Conservation (phyloP, 2,113 vertebrate species). For the Brachyhypopomus occidentalis region DNA sequence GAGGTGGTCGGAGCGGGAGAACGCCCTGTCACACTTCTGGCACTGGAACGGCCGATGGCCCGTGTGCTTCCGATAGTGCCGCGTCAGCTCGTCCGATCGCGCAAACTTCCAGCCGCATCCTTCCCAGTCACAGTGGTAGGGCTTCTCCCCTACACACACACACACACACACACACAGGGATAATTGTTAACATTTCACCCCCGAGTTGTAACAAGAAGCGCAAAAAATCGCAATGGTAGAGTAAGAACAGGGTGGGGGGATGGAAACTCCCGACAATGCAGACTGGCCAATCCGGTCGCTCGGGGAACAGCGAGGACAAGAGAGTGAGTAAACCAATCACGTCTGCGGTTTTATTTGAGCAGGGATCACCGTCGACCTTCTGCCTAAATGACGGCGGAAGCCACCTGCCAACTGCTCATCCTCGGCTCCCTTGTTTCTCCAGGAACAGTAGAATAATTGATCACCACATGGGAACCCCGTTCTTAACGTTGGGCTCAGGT, state of each 20-base stretch:
- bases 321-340: constrained; percentile 48
- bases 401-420: constrained; percentile 59
- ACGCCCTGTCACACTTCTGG: constrained; percentile 95
- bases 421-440: neutral
- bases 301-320: constrained; percentile 22
- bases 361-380: constrained; percentile 67
- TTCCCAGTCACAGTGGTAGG: constrained; percentile 99
- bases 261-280: constrained; percentile 38
- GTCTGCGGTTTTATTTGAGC: constrained; percentile 61
- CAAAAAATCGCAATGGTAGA: too few species aligned
- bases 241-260: neutral
- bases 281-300: constrained; percentile 62
- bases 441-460: too few species aligned
- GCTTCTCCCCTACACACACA: constrained; percentile 88
- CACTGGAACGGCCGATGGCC: constrained; percentile 98
- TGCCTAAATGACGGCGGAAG: constrained; percentile 49
- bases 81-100: constrained; percentile 96
- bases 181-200: constrained; percentile 56
- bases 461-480: too few species aligned
- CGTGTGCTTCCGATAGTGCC: constrained; percentile 98
- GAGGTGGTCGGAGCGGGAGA: constrained; percentile 97
- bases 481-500: too few species aligned
- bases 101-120: constrained; percentile 99
- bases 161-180: constrained; percentile 51
- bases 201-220: neutral